phyloP scores from a whole-genome alignment of 2,888 invertebrate species.

The Scelioninae gen. 1 region DNA sequence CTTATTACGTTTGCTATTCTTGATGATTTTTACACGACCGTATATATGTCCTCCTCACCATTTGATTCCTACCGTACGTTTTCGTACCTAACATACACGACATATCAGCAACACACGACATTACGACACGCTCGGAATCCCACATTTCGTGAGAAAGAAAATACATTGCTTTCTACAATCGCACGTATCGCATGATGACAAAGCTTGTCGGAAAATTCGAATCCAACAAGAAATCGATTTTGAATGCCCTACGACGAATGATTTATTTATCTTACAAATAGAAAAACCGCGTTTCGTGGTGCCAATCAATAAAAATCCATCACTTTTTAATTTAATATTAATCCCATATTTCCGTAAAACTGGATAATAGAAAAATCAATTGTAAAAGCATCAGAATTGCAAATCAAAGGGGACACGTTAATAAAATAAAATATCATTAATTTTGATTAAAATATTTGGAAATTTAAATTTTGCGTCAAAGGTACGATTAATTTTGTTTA shows the following conservation, averaged over 20 bases:
- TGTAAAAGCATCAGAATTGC: not conserved
- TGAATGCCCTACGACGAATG: conserved; percentile 26
- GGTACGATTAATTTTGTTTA: conserved; percentile 2
- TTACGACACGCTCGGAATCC: conserved; percentile 75
- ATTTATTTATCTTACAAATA: conserved; percentile 58
- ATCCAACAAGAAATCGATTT: conserved; percentile 52
- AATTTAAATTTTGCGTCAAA: conserved; percentile 4
- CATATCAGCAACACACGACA: conserved; percentile 61
- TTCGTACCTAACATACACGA: conserved; percentile 37
- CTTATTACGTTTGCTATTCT: conserved; percentile 50
- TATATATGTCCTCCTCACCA: conserved; percentile 39
- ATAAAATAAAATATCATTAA: conserved; percentile 9
- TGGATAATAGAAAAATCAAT: not conserved
- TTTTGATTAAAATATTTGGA: conserved; percentile 30
- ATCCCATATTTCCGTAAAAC: not conserved
- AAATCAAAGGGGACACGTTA: not conserved
- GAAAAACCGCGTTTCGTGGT: conserved; percentile 33
- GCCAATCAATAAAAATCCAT: conserved; percentile 33
- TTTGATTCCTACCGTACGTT: conserved; percentile 56
- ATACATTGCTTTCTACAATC: conserved; percentile 61
- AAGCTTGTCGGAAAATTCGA: conserved; percentile 58
- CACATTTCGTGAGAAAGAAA: conserved; percentile 71
- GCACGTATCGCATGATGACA: conserved; percentile 63
- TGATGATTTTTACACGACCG: conserved; percentile 64
- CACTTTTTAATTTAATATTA: conserved; percentile 14